Evolutionary conservation across 2,888 invertebrate genomes (phyloP), one percentile per base, ranked within the genome.

Genomic region (Megaustenia siamemsis): DNA sequence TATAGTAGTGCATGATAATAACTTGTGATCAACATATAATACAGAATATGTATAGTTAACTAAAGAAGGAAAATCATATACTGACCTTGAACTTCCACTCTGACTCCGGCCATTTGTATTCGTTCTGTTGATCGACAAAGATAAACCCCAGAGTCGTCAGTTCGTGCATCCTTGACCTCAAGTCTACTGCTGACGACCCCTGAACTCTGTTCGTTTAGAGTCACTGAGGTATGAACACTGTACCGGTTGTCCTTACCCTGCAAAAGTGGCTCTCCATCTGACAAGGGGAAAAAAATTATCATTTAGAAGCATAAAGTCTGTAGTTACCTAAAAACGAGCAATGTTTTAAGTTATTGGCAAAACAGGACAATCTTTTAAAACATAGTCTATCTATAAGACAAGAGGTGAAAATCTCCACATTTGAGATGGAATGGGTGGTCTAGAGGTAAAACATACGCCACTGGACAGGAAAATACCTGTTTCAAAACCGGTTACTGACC

Each of bases 121-220:
- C 87, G 86, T 49, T 88, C 87, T 32, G 88, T 86, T 12, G 89
- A 89, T 71, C 89, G 81, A 60, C 90, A 90, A n/a, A 90, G 86
- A 71, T 90, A 90, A 35, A 86, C 75, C 6, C 90, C 90, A 68
- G 86, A 87, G 78, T 90, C 90, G 24, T 84, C 80, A 71, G 87
- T 85, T 63, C 85, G 63, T 10, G 89, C 86, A 60, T 83, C 81
- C 40, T 84, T 80, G 45, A 90, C 87, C 56, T 89, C 88, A 24
- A 90, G 84, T 35, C 82, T 86, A 80, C 90, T 90, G 69, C 88
- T 88, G 38, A 90, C 86, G 49, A 76, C 82, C n/a, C 89, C 89
- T 1, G 79, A 77, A 43, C 78, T 63, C 32, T 77, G 83, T 8
- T 56, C 69, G 40, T 86, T 86, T 35, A 87, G 71, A 2, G 88